Evolutionary conservation across 2,797 vertebrate genomes (phyloP).

Genomic region (Anas bernieri): DNA sequence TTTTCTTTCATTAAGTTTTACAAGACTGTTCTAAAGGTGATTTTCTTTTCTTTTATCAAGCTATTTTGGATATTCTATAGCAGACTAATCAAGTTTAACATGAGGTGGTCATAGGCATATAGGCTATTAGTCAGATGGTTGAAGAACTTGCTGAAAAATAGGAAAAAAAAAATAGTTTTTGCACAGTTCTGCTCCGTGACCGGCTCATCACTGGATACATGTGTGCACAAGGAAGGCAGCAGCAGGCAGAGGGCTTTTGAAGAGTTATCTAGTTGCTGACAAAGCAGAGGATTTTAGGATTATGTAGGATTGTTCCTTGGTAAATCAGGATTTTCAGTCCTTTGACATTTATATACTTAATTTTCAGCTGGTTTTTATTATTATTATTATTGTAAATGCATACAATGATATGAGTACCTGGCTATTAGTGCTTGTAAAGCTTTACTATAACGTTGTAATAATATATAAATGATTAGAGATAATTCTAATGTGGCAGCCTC

Average conservation of each 20-base stretch:
- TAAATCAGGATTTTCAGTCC: background rate
- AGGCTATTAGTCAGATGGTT: background rate
- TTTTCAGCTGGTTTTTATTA: background rate
- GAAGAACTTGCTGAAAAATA: background rate
- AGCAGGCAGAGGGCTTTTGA: background rate
- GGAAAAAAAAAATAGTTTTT: background rate
- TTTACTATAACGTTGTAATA: background rate
- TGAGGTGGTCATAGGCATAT: background rate
- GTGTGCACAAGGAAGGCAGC: background rate
- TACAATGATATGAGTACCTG: background rate
- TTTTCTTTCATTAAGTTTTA: background rate
- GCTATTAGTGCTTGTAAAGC: background rate
- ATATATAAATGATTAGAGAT: background rate
- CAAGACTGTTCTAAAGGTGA: background rate
- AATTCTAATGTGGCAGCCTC: background rate
- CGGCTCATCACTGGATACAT: background rate
- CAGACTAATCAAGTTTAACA: background rate
- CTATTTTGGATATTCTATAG: background rate
- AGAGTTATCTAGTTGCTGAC: background rate
- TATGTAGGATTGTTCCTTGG: background rate
- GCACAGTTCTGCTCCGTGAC: background rate
- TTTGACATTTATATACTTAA: background rate
- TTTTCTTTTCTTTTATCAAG: background rate
- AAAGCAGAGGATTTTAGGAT: background rate
- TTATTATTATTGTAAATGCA: background rate